Evolutionary conservation across 64 coral and sea anemone genomes (phyloP).

Genomic region (Orbicella faveolata): DNA sequence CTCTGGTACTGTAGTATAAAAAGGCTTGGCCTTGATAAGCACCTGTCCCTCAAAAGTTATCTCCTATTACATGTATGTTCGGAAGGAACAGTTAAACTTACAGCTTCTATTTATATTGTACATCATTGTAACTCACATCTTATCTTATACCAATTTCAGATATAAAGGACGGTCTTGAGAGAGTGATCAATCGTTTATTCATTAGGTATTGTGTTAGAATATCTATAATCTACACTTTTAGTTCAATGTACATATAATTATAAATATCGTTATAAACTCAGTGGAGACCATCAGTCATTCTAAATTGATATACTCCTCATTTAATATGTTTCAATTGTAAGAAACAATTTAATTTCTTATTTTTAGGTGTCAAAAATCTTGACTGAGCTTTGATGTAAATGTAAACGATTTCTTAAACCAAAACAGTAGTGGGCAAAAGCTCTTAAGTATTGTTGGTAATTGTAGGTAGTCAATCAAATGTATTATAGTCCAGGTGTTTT

Average conservation of each 20-base stretch:
- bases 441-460: not conserved
- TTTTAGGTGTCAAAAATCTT: not conserved
- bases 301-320: not conserved
- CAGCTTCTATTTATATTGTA: no score
- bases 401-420: not conserved
- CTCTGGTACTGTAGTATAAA: no score
- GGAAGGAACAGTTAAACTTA: no score
- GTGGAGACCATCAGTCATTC: not conserved
- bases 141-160: no score
- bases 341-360: not conserved
- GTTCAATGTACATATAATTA: not conserved
- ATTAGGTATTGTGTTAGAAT: not conserved
- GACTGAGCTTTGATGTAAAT: not conserved
- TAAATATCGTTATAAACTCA: not conserved
- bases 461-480: not conserved
- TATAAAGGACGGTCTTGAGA: not conserved
- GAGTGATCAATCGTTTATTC: not conserved
- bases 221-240: not conserved
- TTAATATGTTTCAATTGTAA: not conserved
- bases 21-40: no score
- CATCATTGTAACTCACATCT: no score
- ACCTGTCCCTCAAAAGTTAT: no score
- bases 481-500: no score
- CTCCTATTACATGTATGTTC: no score
- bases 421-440: not conserved